Evolutionary conservation across 1,140 invertebrate species (phyloP).

Genomic region (Drosophila kepulauana): DNA sequence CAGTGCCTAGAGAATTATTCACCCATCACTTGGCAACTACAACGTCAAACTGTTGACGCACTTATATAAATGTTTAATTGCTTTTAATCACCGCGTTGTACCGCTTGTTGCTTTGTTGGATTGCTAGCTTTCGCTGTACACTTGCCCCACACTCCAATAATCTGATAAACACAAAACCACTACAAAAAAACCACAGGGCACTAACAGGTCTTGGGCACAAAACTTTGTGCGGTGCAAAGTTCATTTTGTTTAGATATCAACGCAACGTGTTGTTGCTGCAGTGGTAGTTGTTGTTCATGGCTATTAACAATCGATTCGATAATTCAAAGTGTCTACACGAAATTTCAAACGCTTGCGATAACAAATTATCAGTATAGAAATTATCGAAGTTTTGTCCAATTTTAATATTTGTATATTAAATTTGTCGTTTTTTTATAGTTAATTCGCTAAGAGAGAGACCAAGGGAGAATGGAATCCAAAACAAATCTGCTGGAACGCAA

Average conservation of each 20-base stretch:
- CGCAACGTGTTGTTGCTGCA: too few relatives aligned
- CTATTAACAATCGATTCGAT: conserved; percentile 12
- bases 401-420: conserved; percentile 12
- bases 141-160: not conserved
- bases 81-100: conserved; percentile 16
- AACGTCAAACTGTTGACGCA: conserved; percentile 4
- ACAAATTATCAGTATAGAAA: conserved; percentile 10
- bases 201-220: not conserved
- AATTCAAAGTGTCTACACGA: conserved; percentile 5
- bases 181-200: conserved; percentile 10
- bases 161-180: conserved; percentile 2
- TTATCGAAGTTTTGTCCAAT: conserved; percentile 2
- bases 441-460: conserved; percentile 20
- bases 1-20: not conserved
- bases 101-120: conserved; percentile 24
- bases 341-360: not conserved
- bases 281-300: not conserved
- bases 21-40: not conserved
- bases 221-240: conserved; percentile 23
- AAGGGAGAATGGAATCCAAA: conserved; percentile 51
- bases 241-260: not conserved
- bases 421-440: conserved; percentile 32
- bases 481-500: conserved; percentile 56
- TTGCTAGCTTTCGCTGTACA: conserved; percentile 4
- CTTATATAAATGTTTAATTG: conserved; percentile 55